Evolutionary conservation across 2,888 invertebrate genomes (phyloP), one percentile per base, ranked within the genome.

Genomic region (Griposia aprilina): DNA sequence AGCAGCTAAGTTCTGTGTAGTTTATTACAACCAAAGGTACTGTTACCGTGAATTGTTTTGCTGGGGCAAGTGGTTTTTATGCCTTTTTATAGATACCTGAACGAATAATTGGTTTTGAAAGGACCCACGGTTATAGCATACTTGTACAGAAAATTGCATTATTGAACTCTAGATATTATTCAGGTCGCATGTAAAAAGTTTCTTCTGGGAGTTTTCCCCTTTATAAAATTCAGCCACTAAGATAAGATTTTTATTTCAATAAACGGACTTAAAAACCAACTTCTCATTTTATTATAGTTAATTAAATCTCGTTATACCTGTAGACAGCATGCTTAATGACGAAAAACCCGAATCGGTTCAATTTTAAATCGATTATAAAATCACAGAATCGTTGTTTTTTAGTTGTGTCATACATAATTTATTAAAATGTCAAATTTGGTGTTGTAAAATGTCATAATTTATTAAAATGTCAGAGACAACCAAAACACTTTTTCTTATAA

Each of bases 361-460:
- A 81, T 68, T 77, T 76, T 52, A 68, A 78, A 75, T 76, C 81
- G 81, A 83, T 82, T 84, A 81, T 65, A 72, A 75, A 76, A 77
- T 78, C 75, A 77, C 45, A 80, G 45, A 62, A 78, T 67, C 55
- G 45, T 41, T 23, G 36, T 60, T 69, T 79, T 65, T 76, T 76
- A 63, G 36, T 7, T 41, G 70, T 73, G 70, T 73, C 74, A 82
- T 80, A 81, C 74, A 82, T 80, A 81, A 52, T 87, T 83, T 88
- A 82, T 78, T 74, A 69, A 81, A 84, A 84, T 87, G 85, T 79
- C 84, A 84, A 26, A 26, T 36, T 20, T 15, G 69, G 17, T 36
- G 36, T 69, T 20, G 41, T 57, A 20, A 69, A 69, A 57, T 82
- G 76, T 78, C 76, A 82, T 80, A 81, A 45, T 87, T 83, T 88